Percentiles rank a stretch among this genome's conserved stretches.
Evolutionary conservation across 1,140 invertebrate genomes (phyloP).

Genomic region (Drosophila azteca): DNA sequence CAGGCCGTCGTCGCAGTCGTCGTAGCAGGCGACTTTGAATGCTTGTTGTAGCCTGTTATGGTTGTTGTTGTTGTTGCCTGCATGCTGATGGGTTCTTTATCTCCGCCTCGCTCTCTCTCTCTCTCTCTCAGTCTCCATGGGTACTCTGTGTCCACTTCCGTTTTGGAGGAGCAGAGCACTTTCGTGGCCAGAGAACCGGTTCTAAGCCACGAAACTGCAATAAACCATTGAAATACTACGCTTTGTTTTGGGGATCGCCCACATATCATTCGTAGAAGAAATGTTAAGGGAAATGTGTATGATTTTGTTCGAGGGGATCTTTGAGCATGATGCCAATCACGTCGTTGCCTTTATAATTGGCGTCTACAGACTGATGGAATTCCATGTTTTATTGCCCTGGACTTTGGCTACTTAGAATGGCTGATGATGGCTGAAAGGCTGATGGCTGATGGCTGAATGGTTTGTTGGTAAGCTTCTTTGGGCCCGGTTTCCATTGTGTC

Average conservation of each 20-base stretch:
- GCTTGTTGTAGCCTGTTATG: conserved; percentile 20
- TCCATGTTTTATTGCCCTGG: conserved; percentile 39
- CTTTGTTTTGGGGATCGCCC: conserved; percentile 18
- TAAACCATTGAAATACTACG: conserved; percentile 11
- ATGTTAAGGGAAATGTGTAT: not conserved
- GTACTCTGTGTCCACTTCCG: conserved; percentile 52
- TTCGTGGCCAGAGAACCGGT: conserved; percentile 66
- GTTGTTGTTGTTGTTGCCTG: conserved; percentile 16
- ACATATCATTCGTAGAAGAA: not conserved
- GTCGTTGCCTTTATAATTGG: conserved; percentile 36
- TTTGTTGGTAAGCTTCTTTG: conserved; percentile 56
- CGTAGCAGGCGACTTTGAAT: conserved; percentile 6
- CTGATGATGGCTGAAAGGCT: not conserved
- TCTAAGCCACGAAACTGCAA: conserved; percentile 58
- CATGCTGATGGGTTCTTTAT: conserved; percentile 59
- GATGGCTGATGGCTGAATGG: not conserved
- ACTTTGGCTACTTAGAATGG: conserved; percentile 42
- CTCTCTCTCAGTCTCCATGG: not conserved
- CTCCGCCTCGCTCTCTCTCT: conserved; percentile 27
- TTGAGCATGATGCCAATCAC: not conserved
- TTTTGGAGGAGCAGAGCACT: conserved; percentile 53
- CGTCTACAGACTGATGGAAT: conserved; percentile 4
- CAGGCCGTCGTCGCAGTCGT: conserved; percentile 21
- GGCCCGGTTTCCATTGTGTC: conserved; percentile 47
- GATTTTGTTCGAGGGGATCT: not conserved